Percentiles rank a stretch among this genome's conserved stretches.
Evolutionary conservation across 2,113 vertebrate genomes (phyloP).

Genomic region (Seriola quinqueradiata): DNA sequence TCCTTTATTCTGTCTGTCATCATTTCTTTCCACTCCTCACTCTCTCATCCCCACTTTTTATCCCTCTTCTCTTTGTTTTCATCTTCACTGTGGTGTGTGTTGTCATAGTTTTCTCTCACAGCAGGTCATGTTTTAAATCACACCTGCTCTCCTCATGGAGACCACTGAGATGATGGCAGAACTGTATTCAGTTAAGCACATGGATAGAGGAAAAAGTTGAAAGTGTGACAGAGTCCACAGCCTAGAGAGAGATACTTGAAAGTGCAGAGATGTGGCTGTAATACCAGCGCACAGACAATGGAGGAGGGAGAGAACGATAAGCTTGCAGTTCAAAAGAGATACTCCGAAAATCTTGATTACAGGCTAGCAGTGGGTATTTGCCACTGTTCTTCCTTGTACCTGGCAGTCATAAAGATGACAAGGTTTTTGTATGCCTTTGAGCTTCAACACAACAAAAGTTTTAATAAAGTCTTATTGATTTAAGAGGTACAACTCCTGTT

Average conservation of each 20-base stretch:
- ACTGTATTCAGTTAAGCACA: conserved; percentile 29
- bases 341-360: conserved; percentile 60
- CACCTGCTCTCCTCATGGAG: conserved; percentile 16
- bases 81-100: conserved; percentile 2
- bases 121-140: conserved; percentile 9
- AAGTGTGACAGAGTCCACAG: conserved; percentile 9
- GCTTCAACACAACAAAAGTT: conserved; percentile 20
- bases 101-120: conserved; percentile 35
- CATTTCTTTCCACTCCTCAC: neutral
- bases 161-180: conserved; percentile 30
- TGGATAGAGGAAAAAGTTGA: conserved; percentile 22
- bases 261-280: conserved; percentile 46
- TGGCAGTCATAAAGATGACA: conserved; percentile 34
- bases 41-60: neutral
- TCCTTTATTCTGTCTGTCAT: neutral
- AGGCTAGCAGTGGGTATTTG: conserved; percentile 47
- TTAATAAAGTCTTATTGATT: conserved; percentile 38
- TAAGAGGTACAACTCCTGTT: conserved; percentile 31
- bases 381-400: conserved; percentile 26
- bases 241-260: conserved; percentile 41
- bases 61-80: conserved; percentile 29
- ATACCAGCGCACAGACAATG: conserved; percentile 27
- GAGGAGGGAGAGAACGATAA: conserved; percentile 17
- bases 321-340: conserved; percentile 42
- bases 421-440: conserved; percentile 23